Conservation (phyloP, 2,888 invertebrate genomes). For the Thymelicus acteon region DNA sequence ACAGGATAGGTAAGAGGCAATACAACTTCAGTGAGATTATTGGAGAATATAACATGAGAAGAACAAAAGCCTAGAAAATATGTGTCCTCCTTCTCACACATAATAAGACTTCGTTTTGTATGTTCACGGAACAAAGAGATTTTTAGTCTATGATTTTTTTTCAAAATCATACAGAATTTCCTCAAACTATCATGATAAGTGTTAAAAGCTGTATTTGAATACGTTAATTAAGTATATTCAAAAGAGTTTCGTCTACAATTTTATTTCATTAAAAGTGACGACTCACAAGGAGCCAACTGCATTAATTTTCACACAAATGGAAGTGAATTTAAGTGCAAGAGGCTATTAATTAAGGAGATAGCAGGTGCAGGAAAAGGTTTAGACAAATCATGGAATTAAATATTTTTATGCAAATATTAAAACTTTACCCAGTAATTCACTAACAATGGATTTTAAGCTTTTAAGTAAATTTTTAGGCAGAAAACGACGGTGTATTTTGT, state of each 20-base stretch:
- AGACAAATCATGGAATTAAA: slow-evolving; percentile 20
- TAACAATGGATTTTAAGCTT: background rate
- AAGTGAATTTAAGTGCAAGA: slow-evolving; percentile 50
- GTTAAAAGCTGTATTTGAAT: background rate
- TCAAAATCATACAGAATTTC: too few species aligned
- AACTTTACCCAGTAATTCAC: background rate
- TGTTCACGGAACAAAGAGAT: too few species aligned
- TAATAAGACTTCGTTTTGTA: too few species aligned
- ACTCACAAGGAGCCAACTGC: slow-evolving; percentile 17
- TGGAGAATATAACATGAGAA: too few species aligned
- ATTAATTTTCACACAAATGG: slow-evolving; percentile 50
- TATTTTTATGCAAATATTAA: slow-evolving; percentile 22
- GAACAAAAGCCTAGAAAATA: too few species aligned
- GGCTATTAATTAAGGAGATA: slow-evolving; percentile 57
- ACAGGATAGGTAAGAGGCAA: too few species aligned
- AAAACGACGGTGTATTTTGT: too few species aligned
- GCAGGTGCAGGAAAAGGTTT: slow-evolving; percentile 52
- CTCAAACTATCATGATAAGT: too few species aligned
- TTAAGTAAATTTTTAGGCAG: background rate
- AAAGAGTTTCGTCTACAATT: background rate
- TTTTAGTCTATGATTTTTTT: too few species aligned
- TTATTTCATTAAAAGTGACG: slow-evolving; percentile 2
- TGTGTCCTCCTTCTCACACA: too few species aligned
- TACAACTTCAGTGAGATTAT: too few species aligned
- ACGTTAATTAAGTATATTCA: background rate